Percentiles rank a stretch among this genome's conserved stretches.
phyloP scores from a whole-genome alignment of 2,888 invertebrate genomes.

The Listrodromus nycthemerus region DNA sequence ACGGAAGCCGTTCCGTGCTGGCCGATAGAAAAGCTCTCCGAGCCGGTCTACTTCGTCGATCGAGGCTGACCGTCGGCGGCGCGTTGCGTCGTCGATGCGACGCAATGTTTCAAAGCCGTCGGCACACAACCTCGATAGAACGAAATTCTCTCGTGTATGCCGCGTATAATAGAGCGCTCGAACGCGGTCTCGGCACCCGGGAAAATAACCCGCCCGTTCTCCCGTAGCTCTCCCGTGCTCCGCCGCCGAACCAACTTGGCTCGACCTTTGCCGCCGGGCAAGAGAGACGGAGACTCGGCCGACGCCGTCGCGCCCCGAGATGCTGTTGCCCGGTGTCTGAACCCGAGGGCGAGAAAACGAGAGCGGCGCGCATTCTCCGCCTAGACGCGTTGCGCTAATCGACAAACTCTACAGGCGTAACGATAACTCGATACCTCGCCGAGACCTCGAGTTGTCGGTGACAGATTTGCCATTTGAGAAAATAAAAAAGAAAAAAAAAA shows the following conservation, averaged over 20 bases:
- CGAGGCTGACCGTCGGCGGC: slow-evolving; percentile 21
- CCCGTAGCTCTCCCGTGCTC: slow-evolving; percentile 19
- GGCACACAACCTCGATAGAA: slow-evolving; percentile 52
- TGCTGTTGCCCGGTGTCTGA: slow-evolving; percentile 52
- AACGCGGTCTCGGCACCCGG: slow-evolving; percentile 61
- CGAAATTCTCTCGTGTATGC: not conserved
- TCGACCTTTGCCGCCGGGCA: slow-evolving; percentile 60
- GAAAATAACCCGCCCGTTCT: slow-evolving; percentile 52
- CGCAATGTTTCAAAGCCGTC: slow-evolving; percentile 11
- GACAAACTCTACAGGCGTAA: slow-evolving; percentile 37
- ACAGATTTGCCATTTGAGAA: too few species aligned
- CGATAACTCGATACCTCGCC: not conserved
- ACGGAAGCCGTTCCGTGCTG: too few species aligned
- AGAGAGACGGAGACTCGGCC: slow-evolving; percentile 23
- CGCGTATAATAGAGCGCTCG: slow-evolving; percentile 39
- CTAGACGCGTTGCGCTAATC: slow-evolving; percentile 54
- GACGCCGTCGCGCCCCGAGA: slow-evolving; percentile 11
- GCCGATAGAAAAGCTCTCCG: not conserved
- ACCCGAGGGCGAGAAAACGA: slow-evolving; percentile 65
- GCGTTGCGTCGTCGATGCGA: not conserved
- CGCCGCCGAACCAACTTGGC: slow-evolving; percentile 62
- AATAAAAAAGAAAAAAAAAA: too few species aligned
- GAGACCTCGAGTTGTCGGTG: not conserved
- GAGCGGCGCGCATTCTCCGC: slow-evolving; percentile 60
- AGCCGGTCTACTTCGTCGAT: slow-evolving; percentile 46